Percentiles rank a stretch among this genome's conserved stretches.
Evolutionary conservation across 2,888 invertebrate genomes (phyloP).

Genomic region (Druceiella hillmani): DNA sequence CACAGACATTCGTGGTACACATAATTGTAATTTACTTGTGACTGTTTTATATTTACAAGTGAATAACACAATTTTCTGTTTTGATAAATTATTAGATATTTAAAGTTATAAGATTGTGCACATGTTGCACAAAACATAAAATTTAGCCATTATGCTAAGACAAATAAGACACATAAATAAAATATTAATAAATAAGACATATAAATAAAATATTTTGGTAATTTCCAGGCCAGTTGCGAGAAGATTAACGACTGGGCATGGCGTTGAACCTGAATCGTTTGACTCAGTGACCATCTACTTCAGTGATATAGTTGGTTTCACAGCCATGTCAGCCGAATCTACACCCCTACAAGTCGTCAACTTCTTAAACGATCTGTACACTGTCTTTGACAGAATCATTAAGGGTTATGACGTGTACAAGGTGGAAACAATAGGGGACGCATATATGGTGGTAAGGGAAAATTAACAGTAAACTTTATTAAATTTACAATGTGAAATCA

Average conservation of each 20-base stretch:
- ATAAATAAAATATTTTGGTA: too few species aligned
- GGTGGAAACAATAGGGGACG: conserved; percentile 91
- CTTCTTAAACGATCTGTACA: conserved; percentile 96
- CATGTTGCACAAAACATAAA: too few species aligned
- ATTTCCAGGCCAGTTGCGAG: conserved; percentile 76
- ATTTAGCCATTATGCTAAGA: too few species aligned
- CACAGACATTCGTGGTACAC: too few species aligned
- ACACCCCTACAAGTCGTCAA: conserved; percentile 92
- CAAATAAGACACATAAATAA: too few species aligned
- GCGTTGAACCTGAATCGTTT: conserved; percentile 90
- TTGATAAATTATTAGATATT: too few species aligned
- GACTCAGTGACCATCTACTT: conserved; percentile 95
- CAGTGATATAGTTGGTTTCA: conserved; percentile 96
- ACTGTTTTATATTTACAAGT: too few species aligned
- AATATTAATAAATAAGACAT: too few species aligned
- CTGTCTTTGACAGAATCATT: conserved; percentile 93
- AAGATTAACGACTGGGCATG: conserved; percentile 80
- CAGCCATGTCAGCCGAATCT: conserved; percentile 91
- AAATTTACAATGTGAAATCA: too few species aligned
- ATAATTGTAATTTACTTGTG: too few species aligned
- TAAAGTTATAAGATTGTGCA: too few species aligned
- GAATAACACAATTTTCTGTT: too few species aligned
- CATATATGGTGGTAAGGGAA: conserved; percentile 58
- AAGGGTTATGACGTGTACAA: conserved; percentile 98
- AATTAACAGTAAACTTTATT: conserved; percentile 3